Evolutionary conservation across 2,797 vertebrate species (phyloP), one percentile per base, ranked within the genome.

Genomic region (Ctenopoma kingsleyae): DNA sequence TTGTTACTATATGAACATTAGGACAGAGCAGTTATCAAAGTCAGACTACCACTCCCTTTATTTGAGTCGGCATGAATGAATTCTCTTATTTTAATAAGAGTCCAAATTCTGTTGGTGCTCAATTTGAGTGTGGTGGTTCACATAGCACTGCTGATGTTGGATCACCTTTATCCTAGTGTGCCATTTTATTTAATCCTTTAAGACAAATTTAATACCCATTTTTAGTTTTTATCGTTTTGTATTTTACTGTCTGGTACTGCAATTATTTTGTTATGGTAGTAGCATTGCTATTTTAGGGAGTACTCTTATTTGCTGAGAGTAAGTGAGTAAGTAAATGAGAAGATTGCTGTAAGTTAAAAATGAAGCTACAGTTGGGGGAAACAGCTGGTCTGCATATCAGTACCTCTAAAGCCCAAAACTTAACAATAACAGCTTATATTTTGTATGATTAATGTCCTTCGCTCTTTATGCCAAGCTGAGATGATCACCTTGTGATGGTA

Each of bases 1-100:
- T n/a, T 48, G 68, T 23, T 59, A 25, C 19, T 19, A 43, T 57
- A 51, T 8, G 19, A 58, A 51, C 50, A 52, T 74, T 48, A 62
- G 49, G 54, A 30, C 19, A 67, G 36, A 79, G 48, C 35, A 6
- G 40, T 20, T 58, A 23, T n/a, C 5, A 19, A 55, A 53, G 35
- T 22, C 32, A 3, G 16, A 48, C 48, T 36, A 56, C 67, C 55
- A 41, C 59, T 64, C 25, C 61, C 57, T 51, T 71, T 22, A 13
- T 73, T 12, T 30, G 20, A 59, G 65, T 32, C 27, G 6, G 12
- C 38, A 16, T 17, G 23, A 48, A 8, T 67, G n/a, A 6, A 41
- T 19, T 7, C 30, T 32, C 30, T 5, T 32, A 10, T 32, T n/a
- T 32, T 10, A 8, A 32, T 32, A 8, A 32, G 6, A 32, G 9